Evolutionary conservation across 2,797 vertebrate species (phyloP).

Genomic region (Rhyacichthys aspro): DNA sequence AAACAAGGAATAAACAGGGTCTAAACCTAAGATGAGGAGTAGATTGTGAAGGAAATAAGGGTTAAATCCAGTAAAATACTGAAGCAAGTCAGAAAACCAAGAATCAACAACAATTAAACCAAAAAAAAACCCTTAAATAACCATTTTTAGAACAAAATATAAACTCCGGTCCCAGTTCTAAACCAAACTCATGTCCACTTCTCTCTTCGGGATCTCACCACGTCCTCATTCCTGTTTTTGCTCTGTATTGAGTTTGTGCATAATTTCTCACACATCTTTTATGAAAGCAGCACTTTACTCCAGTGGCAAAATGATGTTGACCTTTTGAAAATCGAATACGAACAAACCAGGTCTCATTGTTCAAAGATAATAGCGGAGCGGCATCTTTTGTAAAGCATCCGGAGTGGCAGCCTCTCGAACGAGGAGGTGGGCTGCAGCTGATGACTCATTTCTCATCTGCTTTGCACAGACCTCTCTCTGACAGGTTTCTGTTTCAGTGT

Average conservation of each 20-base stretch:
- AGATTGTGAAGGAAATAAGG: too few species aligned
- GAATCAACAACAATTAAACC: too few species aligned
- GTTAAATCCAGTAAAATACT: too few species aligned
- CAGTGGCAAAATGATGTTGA: constrained; percentile 69
- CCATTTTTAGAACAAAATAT: too few species aligned
- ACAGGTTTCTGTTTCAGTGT: constrained; percentile 55
- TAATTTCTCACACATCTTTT: constrained; percentile 60
- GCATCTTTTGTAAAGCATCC: constrained; percentile 58
- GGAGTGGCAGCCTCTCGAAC: constrained; percentile 47
- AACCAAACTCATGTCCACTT: too few species aligned
- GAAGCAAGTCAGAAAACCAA: too few species aligned
- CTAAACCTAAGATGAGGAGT: too few species aligned
- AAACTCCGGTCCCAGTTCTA: too few species aligned
- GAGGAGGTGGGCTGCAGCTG: constrained; percentile 50
- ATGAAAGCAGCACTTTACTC: constrained; percentile 73
- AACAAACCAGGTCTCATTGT: constrained; percentile 65
- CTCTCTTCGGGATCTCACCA: not conserved
- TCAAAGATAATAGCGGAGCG: constrained; percentile 69
- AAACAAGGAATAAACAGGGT: too few species aligned
- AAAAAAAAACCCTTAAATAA: too few species aligned
- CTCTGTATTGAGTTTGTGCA: constrained; percentile 41
- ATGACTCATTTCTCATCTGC: constrained; percentile 67
- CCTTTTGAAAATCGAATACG: constrained; percentile 68
- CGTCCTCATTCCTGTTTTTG: not conserved
- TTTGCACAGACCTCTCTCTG: constrained; percentile 51